phyloP scores from a whole-genome alignment of 2,113 vertebrate species.

The Physeter macrocephalus region DNA sequence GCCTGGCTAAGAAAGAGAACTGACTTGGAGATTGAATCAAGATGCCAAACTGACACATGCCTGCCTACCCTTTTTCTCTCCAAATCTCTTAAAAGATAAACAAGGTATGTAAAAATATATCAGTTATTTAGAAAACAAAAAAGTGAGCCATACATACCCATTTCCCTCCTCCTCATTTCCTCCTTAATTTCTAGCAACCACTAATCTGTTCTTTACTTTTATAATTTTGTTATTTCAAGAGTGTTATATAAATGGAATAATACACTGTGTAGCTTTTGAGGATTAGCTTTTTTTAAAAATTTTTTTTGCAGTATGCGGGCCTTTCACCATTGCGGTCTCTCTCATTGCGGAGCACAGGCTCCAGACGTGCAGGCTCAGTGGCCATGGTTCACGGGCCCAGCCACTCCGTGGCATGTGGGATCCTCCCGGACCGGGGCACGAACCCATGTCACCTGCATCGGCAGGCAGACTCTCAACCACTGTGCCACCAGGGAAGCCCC shows the following conservation, averaged over 20 bases:
- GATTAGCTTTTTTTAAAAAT: not conserved
- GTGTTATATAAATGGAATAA: not conserved
- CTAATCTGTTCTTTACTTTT: not conserved
- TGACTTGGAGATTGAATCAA: slow-evolving; percentile 10
- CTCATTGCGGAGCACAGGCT: too few species aligned
- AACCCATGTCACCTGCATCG: too few species aligned
- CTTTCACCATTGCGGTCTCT: too few species aligned
- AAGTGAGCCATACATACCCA: not conserved
- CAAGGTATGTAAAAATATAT: not conserved
- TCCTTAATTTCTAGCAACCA: not conserved
- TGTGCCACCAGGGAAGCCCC: too few species aligned
- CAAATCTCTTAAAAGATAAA: slow-evolving; percentile 18
- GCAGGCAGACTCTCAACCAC: too few species aligned
- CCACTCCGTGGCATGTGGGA: too few species aligned
- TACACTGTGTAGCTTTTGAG: not conserved
- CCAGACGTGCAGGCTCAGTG: too few species aligned
- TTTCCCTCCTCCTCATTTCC: not conserved
- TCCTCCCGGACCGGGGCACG: too few species aligned
- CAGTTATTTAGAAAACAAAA: not conserved
- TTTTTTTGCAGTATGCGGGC: too few species aligned
- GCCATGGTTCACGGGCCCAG: too few species aligned
- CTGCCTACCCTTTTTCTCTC: not conserved
- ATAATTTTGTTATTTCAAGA: not conserved
- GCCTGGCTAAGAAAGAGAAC: slow-evolving; percentile 13
- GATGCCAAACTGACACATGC: not conserved